These are phyloP conservation scores for Drosophila parvula DNA, from an alignment of 1,140 invertebrate genomes.

Conservation along the genomic window DNA sequence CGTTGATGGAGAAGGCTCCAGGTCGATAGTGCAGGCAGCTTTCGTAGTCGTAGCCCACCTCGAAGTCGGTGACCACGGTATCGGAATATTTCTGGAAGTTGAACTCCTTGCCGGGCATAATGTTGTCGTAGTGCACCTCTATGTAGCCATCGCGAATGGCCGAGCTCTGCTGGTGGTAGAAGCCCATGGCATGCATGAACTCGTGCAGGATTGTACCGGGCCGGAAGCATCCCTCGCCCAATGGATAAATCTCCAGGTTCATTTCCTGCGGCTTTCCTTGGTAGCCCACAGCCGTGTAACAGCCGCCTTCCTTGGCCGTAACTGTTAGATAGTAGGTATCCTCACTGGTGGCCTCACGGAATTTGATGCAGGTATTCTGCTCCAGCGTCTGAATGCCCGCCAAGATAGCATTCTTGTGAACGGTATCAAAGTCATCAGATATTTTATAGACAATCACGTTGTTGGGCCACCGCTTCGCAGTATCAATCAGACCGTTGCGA, in stretches of 20 bases:
- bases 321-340: conserved; percentile 67
- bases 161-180: conserved; percentile 87
- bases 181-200: conserved; percentile 87
- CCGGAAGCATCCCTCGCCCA: conserved; percentile 85
- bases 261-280: conserved; percentile 85
- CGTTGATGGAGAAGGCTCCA: conserved; percentile 89
- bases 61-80: conserved; percentile 84
- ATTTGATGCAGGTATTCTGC: conserved; percentile 54
- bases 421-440: conserved; percentile 76
- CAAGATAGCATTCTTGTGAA: conserved; percentile 59
- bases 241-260: conserved; percentile 84
- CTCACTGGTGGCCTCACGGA: conserved; percentile 50
- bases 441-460: conserved; percentile 88
- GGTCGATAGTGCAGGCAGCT: conserved; percentile 92
- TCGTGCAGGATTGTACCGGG: conserved; percentile 88
- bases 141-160: conserved; percentile 87
- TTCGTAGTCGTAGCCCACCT: conserved; percentile 87
- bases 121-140: conserved; percentile 86
- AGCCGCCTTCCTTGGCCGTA: conserved; percentile 80
- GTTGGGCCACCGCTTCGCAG: conserved; percentile 86
- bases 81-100: conserved; percentile 86
- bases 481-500: conserved; percentile 87
- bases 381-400: conserved; percentile 65
- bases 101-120: conserved; percentile 85
- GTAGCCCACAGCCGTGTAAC: conserved; percentile 86